These are phyloP conservation scores for Thermophis baileyi DNA, from an alignment of 2,113 vertebrate genomes.

Conservation along the genomic window DNA sequence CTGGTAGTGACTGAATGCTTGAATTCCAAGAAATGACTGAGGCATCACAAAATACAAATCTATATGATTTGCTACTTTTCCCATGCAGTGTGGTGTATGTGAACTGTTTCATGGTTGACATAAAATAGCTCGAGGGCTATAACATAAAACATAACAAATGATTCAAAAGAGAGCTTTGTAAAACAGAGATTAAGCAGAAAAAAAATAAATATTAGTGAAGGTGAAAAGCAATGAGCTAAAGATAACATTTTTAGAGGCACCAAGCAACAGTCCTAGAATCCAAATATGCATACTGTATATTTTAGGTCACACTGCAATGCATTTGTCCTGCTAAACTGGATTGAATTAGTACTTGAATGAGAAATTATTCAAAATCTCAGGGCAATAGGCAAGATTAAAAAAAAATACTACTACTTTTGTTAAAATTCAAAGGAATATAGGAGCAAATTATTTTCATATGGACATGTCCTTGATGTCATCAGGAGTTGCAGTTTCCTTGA, in stretches of 20 bases:
- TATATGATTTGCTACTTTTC: neutral
- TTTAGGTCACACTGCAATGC: neutral
- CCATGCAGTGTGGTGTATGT: neutral
- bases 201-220: neutral
- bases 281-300: neutral
- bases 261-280: neutral
- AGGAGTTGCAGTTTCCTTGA: neutral
- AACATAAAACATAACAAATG: neutral
- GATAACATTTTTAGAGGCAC: neutral
- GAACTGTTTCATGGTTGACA: neutral
- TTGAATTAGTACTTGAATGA: neutral
- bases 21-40: neutral
- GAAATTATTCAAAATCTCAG: neutral
- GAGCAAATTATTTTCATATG: neutral
- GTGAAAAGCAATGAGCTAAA: neutral
- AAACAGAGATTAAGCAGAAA: neutral
- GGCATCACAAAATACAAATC: neutral
- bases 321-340: neutral
- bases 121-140: neutral
- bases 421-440: neutral
- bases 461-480: neutral
- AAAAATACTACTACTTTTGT: neutral
- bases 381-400: neutral
- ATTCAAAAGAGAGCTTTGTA: neutral
- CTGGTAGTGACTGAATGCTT: neutral